Base-by-base conservation (phyloP, 2,797 vertebrate species). In the Sebastes glaucus region DNA sequence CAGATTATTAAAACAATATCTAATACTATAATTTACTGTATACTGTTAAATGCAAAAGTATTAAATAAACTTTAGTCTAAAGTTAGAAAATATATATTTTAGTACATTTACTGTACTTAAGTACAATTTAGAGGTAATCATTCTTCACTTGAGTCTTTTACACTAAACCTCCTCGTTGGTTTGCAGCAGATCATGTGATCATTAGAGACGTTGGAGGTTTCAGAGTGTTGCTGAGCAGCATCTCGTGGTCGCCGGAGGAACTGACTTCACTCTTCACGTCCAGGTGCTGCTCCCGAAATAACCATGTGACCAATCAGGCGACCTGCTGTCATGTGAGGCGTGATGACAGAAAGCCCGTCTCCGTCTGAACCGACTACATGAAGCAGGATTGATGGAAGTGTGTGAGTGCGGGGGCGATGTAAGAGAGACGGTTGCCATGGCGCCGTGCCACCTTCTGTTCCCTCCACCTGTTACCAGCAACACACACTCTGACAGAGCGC, bases 391-490 rank as follows among this genome's bases (percentile, higher is more conserved):
- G 74, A 80, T 80, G 73, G 78, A 70, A 25, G 55, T 52, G 22
- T 83, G 67, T 70, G 42, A 16, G 68, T 11, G 59, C 18, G 68
- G 14, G 60, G 71, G 81, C 46, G 83, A 68, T 46, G 32, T 14
- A 63, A 61, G 66, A 83, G 78, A 81, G 69, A 6, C 85, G 69
- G 90, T 92, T 92, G 87, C 88, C 87, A 92, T 89, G 90, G 87
- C 74, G 30, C 82, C 14, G 68, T 67, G 81, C 87, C 81, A 83
- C 87, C 83, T 89, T 78, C 87, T 87, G 83, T 61, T 87, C 61
- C 83, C 81, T 75, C 88, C 87, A 84, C 81, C 84, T 86, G 90
- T 70, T 87, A 52, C 52, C 82, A 70, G 71, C 10, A 49, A 67
- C 57, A 80, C 74, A 61, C 69, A 57, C 56, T 1, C 38, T 16